Evolutionary conservation across 2,888 invertebrate genomes (phyloP), one percentile per base, ranked within the genome.

Genomic region (Luperina testacea): DNA sequence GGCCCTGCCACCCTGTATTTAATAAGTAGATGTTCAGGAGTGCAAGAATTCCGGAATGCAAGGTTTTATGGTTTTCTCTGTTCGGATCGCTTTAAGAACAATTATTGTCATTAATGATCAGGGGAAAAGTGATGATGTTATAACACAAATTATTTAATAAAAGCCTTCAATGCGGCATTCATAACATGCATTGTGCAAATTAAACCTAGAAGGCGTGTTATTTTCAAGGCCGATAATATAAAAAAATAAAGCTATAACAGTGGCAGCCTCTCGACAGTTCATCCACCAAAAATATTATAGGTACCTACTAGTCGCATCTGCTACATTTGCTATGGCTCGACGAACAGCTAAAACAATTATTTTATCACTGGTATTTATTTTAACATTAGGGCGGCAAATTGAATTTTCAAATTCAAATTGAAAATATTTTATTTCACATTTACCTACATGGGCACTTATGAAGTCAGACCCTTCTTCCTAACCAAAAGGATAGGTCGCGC

Each of bases 251-350:
- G 38, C 73, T 48, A 4, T 6, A n/a, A 17, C n/a, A 57, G 17
- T 38, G 7, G 3, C 71, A 57, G 70, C 32, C 17, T 51, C 6
- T 51, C 6, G 48, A 61, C 32, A 72, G 42, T 72, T 53, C 53
- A 24, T 75, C 15, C 53, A 75, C 42, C 42, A 72, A 32, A 53
- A 24, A 74, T 74, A 74, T 59, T 48, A 11, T n/a, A 61, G 48
- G 38, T 76, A 76, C 76, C 27, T 76, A 76, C 76, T 48, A 32
- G 2, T 61, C 78, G 7, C 77, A 77, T 51, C 77, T 70, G 69
- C 69, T 57, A 65, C 48, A 51, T 75, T 27, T 75, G 61, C 27
- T 76, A 63, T 61, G 61, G 38, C 51, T 42, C 76, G 61, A 63
- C 48, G 76, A 51, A 76, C 76, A 24, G 51, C 76, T 76, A 76